phyloP scores from a whole-genome alignment of 2,797 vertebrate species.

The Schizopygopsis malacanthus region DNA sequence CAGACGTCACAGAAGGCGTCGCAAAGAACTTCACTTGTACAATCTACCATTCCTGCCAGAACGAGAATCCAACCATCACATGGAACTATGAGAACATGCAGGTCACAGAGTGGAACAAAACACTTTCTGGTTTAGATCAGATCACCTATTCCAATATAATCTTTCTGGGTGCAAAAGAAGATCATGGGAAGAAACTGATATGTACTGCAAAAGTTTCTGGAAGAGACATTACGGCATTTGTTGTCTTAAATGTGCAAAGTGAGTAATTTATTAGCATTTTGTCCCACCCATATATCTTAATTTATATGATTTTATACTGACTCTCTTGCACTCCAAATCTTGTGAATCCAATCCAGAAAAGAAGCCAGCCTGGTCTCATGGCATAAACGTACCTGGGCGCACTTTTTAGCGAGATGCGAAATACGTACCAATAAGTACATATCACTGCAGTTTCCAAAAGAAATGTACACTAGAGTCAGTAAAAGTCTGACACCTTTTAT shows the following conservation, averaged over 20 bases:
- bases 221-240: conserved; percentile 51
- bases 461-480: too few relatives aligned
- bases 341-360: too few relatives aligned
- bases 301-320: neutral
- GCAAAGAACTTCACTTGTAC: conserved; percentile 65
- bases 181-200: conserved; percentile 64
- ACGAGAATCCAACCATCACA: conserved; percentile 36
- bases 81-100: conserved; percentile 71
- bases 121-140: neutral
- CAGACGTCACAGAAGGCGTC: conserved; percentile 61
- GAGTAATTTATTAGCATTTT: conserved; percentile 43
- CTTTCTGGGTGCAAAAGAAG: conserved; percentile 64
- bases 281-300: neutral
- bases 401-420: too few relatives aligned
- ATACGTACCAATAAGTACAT: too few relatives aligned
- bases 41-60: conserved; percentile 64
- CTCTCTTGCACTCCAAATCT: too few relatives aligned
- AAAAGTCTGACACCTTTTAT: too few relatives aligned
- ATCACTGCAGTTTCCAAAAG: too few relatives aligned
- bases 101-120: conserved; percentile 1
- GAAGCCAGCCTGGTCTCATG: too few relatives aligned
- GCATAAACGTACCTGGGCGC: too few relatives aligned
- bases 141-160: conserved; percentile 60
- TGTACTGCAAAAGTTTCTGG: conserved; percentile 62
- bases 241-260: conserved; percentile 61